These are phyloP conservation scores for Drosophila equinoxialis DNA, from an alignment of 1,140 invertebrate species.

Conservation along the genomic window DNA sequence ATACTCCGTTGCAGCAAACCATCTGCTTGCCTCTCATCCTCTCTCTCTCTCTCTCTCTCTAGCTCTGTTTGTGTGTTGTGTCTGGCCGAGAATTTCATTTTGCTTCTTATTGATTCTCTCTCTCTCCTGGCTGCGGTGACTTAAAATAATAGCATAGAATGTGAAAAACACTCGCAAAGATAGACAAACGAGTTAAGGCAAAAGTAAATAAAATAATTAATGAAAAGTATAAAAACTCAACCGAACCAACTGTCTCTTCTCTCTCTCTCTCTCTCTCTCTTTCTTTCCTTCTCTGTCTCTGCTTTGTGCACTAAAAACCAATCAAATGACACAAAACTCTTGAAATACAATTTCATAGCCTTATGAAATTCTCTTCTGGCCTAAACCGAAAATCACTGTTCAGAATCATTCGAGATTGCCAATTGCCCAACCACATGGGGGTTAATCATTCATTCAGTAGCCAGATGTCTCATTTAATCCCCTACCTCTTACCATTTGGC, in stretches of 20 bases:
- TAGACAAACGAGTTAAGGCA: not conserved
- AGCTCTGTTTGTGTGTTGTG: not conserved
- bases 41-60: not conserved
- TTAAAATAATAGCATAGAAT: not conserved
- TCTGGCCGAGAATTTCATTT: constrained; percentile 3
- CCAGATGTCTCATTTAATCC: no score
- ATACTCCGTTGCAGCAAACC: no score
- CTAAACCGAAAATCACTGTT: no score
- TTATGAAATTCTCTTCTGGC: no score
- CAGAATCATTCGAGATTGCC: no score
- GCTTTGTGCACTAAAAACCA: not conserved
- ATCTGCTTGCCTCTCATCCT: not conserved
- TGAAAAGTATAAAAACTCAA: constrained; percentile 4
- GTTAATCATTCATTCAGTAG: no score
- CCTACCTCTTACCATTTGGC: no score
- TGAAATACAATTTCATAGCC: not conserved
- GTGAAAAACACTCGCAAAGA: not conserved
- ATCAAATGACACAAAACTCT: constrained; percentile 9
- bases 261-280: no score
- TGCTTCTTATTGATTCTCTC: not conserved
- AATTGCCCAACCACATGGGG: no score
- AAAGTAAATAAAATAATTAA: constrained; percentile 14
- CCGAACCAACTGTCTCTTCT: not conserved
- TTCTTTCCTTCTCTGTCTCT: no score
- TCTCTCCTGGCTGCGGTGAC: not conserved